Evolutionary conservation across 2,888 invertebrate species (phyloP), one percentile per base, ranked within the genome.

Genomic region (Drepana falcataria): DNA sequence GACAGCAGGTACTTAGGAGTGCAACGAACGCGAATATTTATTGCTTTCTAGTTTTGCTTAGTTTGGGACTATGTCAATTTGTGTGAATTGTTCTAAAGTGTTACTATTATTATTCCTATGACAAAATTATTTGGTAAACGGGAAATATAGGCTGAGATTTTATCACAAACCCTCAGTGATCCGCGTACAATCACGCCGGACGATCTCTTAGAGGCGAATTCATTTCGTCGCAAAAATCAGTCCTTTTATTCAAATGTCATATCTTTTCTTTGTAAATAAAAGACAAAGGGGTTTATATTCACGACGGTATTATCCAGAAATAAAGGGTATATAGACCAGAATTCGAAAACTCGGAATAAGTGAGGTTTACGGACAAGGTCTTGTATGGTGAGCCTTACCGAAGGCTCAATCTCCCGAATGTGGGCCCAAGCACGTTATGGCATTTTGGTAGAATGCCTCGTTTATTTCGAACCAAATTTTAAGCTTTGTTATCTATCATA

Each of bases 231-330:
- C 65, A 69, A 60, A 48, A 59, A 61, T 60, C 61, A 62, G 60
- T 65, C 65, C 66, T 65, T 75, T 73, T 77, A 76, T 76, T 73
- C 70, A 63, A 63, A 68, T 71, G 73, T 69, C 75, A 74, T 75
- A 75, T 74, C 73, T 73, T 63, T 66, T 63, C 71, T 68, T 75
- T 77, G 74, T 73, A 75, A 73, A 77, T 75, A 77, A 71, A 69
- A 75, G 73, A 77, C 75, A 75, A 75, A 71, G 69, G 63, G 63
- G 67, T 73, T 69, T 65, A 65, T 60, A 51, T 63, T 61, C 64
- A 63, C 59, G 59, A 52, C 53, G 58, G 59, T 55, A 64, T 68
- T 69, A 68, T 62, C 63, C 59, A 63, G 51, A 63, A 61, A 66
- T 60, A 66, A 68, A 63, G 61, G 59, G 63, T 57, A 57, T 49